These are phyloP conservation scores for Glaucidium brasilianum DNA, from an alignment of 2,113 vertebrate species.

Conservation along the genomic window DNA sequence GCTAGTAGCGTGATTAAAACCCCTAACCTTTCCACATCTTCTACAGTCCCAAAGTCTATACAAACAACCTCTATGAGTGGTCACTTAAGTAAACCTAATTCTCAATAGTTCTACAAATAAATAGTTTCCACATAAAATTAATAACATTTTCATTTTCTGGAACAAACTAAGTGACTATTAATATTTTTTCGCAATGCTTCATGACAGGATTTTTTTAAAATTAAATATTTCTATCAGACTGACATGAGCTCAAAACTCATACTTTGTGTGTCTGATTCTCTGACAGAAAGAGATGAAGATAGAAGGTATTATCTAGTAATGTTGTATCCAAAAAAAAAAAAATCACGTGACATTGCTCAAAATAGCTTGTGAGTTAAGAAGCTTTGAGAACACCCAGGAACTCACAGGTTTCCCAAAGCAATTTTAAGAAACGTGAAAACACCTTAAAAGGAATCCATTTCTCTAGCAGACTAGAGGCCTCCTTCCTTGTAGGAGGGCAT, in stretches of 20 bases:
- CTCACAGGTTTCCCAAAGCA: neutral
- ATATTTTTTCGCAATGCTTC: neutral
- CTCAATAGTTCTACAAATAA: neutral
- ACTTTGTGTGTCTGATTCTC: neutral
- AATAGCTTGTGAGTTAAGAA: neutral
- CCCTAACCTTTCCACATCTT: neutral
- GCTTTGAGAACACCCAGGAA: neutral
- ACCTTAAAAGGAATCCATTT: neutral
- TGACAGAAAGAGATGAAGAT: neutral
- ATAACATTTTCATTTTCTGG: neutral
- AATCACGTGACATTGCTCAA: neutral
- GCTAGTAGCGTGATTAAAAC: neutral
- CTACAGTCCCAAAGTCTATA: neutral
- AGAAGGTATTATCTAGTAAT: neutral
- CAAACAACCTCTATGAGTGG: neutral
- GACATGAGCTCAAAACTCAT: neutral
- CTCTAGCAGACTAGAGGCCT: neutral
- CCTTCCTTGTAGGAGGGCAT: neutral
- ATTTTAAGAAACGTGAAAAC: neutral
- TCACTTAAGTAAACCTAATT: neutral
- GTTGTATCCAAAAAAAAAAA: neutral
- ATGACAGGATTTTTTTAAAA: neutral
- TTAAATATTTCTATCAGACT: neutral
- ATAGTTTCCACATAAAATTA: neutral
- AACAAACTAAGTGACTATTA: neutral